phyloP scores from a whole-genome alignment of 2,797 vertebrate species.

The Champsocephalus gunnari region DNA sequence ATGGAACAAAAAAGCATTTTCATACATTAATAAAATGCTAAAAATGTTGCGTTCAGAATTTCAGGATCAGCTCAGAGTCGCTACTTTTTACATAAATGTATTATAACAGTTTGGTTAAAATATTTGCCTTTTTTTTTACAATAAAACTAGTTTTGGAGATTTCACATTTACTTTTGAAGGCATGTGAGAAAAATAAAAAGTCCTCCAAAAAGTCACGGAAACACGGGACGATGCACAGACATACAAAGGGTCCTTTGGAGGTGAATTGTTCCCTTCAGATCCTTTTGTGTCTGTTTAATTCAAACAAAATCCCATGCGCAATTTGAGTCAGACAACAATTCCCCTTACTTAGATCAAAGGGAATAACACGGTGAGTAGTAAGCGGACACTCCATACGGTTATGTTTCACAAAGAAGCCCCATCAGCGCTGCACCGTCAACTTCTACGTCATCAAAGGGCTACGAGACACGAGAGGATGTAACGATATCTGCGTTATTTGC shows the following conservation, averaged over 20 bases:
- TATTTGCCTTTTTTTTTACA: too few relatives aligned
- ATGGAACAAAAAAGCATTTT: background rate
- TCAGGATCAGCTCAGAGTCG: too few relatives aligned
- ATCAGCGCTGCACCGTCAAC: constrained; percentile 8
- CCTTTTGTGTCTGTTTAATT: constrained; percentile 18
- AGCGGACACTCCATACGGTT: constrained; percentile 16
- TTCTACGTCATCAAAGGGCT: constrained; percentile 13
- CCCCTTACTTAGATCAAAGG: constrained; percentile 41
- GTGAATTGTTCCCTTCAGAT: constrained; percentile 1
- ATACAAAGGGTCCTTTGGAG: background rate
- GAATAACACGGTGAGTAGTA: constrained; percentile 36
- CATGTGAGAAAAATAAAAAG: background rate
- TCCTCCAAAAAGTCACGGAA: background rate
- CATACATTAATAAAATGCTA: background rate
- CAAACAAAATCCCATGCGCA: constrained; percentile 4
- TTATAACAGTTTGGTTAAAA: too few relatives aligned
- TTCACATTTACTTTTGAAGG: background rate
- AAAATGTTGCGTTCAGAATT: background rate
- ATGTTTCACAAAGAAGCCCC: constrained; percentile 28
- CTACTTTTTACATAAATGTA: too few relatives aligned
- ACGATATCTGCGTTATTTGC: constrained; percentile 50
- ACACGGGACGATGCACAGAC: background rate
- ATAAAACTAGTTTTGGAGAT: background rate
- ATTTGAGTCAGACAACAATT: constrained; percentile 33
- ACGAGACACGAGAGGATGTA: constrained; percentile 17